Base-by-base conservation (phyloP, 2,888 invertebrate genomes). In the Luffia ferchaultella region DNA sequence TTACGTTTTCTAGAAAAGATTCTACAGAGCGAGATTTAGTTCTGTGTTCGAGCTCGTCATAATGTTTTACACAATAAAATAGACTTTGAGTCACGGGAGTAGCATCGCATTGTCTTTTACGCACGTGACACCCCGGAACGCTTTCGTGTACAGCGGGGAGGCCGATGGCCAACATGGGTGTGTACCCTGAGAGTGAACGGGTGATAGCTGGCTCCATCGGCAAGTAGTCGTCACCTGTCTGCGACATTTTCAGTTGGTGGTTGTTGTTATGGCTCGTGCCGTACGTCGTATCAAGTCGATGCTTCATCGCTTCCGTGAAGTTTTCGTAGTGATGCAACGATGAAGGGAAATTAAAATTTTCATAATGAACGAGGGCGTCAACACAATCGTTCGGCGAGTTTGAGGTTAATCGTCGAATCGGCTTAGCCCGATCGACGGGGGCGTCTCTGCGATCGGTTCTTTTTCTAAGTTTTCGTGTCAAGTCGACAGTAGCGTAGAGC, bases 321-420 rank as follows among this genome's bases (percentile, higher is more conserved):
- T 30, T 93, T 68, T 93, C 93, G 64, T 93, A 93, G 56, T 92
- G 87, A 61, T 90, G 89, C 20, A 93, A 71, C 0, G 92, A 92
- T 59, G 92, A 86, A 50, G 92, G 91, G 69, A 93, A 93, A 62
- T 90, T 90, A 58, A 93, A 85, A 62, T 92, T 92, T 55, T 88
- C 91, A 61, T 92, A 92, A 68, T 90, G 89, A 2, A 85, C 82
- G 15, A 79, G 63, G 2, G 85, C 82, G 0, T 84, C 84, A 7
- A 85, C 76, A n/a, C n/a, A n/a, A 18, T 84, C 73, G 59, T 78
- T 58, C 61, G 78, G 65, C 3, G 12, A 12, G 30, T 7, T 30
- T 3, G 30, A 30, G 30, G 5, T 3, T 7, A 12, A 30, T 3
- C 30, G 30, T 3, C 30, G 30, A 3, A 30, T 30, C 5, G 12